Base-by-base conservation (phyloP, 1,140 invertebrate species). In the Monochamus saltuarius region DNA sequence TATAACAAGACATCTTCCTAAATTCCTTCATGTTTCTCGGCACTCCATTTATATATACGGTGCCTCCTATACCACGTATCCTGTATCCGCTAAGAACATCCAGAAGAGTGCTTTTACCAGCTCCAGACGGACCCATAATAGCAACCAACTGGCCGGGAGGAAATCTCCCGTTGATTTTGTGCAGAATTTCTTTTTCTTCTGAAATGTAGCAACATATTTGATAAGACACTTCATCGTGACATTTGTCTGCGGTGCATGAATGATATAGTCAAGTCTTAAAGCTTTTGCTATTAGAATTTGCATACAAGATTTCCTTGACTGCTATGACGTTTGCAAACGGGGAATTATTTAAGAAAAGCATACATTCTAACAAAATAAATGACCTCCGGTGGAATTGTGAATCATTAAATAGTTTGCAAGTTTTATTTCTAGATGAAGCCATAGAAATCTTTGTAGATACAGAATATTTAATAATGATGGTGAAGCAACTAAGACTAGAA, bases 51-150 rank as follows among this genome's bases (percentile, higher is more conserved):
- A 84, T 85, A 68, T 61, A 75, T 61, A 78, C 86, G 73, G 59
- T 78, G 61, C 80, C 87, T 59, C 68, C 79, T 50, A 82, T 81
- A 61, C 79, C 83, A 67, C 79, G 68, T 68, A 83, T 79, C 49
- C 84, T 69, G 68, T 88, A 91, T 57, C 89, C 89, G 6, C 89
- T 85, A 36, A 91, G 75, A 60, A 91, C 86, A 67, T 92, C 88
- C 60, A 91, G 81, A 14, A 91, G 77, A 0, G 91, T 91, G 11
- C 89, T 91, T 77, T 95, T 95, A 11, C 92, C 92, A 16, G 91
- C 91, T 9, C 92, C 92, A 0, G 90, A 93, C 0, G 91, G 91
- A 7, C 93, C 90, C 89, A 92, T 91, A 50, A 89, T 91, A 11
- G 91, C 93, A 47, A 93, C 89, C 61, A 95, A 78, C 68, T 94